Evolutionary conservation across 2,888 invertebrate species (phyloP), one percentile per base, ranked within the genome.

Genomic region (Nasonovia ribisnigri): DNA sequence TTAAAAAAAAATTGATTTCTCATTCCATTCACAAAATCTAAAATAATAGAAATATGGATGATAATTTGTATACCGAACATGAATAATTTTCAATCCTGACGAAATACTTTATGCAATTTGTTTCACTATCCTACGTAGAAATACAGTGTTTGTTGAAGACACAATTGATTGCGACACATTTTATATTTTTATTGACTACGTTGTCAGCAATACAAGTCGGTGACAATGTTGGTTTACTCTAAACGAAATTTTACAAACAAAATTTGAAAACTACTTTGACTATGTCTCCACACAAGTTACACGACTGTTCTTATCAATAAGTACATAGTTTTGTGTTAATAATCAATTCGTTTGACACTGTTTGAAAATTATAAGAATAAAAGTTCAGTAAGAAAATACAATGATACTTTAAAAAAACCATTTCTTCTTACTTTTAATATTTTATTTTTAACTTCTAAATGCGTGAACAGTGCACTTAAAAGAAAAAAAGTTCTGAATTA

Each of bases 391-490:
- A 51, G 20, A 88, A 88, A 88, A 51, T 77, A 88, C 6, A 88
- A 51, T 51, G 3, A 20, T 88, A 36, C 51, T 88, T 51, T 88
- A 24, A 88, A 51, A 88, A 51, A 51, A 51, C n/a, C 8, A 20
- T 88, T 88, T 88, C n/a, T 36, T 24, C n/a, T 88, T 10, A 51
- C 48, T 88, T 51, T 88, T 51, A 10, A 88, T 51, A 88, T 88
- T 88, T 88, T 51, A 88, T 36, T 88, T 87, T 88, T 51, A 51
- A 88, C 51, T 51, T 51, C 3, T 51, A 88, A 88, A 88, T 88
- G 51, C 36, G 51, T 77, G 36, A 2, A 77, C 36, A 36, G 77
- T 36, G 51, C 87, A 88, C 48, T 88, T 88, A 51, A 88, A 88
- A 51, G 51, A 88, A 51, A 87, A 87, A 88, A n/a, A 88, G 20